These are phyloP conservation scores for Semicossyphus pulcher DNA, from an alignment of 2,113 vertebrate genomes.

Conservation along the genomic window DNA sequence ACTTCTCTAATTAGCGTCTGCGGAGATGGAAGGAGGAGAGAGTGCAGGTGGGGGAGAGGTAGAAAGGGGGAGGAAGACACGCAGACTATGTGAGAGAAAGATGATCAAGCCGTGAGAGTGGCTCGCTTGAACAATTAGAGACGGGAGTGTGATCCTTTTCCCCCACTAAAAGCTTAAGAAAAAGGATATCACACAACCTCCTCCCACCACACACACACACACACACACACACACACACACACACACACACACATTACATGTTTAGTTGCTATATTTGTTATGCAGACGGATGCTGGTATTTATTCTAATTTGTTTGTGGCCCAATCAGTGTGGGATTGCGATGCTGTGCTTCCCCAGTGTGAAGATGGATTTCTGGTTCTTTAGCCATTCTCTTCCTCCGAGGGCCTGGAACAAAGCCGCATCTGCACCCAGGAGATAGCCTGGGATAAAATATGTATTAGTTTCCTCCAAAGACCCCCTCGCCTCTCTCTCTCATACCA, in stretches of 20 bases:
- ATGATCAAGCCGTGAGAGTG: slow-evolving; percentile 66
- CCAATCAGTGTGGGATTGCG: slow-evolving; percentile 62
- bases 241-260: slow-evolving; percentile 13
- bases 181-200: slow-evolving; percentile 2
- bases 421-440: slow-evolving; percentile 75
- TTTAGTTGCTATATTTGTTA: slow-evolving; percentile 21
- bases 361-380: slow-evolving; percentile 69
- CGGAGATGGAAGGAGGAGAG: slow-evolving; percentile 46
- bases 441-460: slow-evolving; percentile 85
- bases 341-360: slow-evolving; percentile 51
- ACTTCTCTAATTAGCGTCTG: slow-evolving; percentile 81
- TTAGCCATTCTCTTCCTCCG: slow-evolving; percentile 47
- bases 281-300: slow-evolving; percentile 66
- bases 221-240: background rate
- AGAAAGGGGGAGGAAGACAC: slow-evolving; percentile 12
- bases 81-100: slow-evolving; percentile 46
- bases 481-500: slow-evolving; percentile 63
- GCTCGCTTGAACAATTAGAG: slow-evolving; percentile 55
- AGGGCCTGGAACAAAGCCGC: slow-evolving; percentile 62
- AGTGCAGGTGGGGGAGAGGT: slow-evolving; percentile 4
- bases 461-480: slow-evolving; percentile 64
- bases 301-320: slow-evolving; percentile 74
- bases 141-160: slow-evolving; percentile 28
- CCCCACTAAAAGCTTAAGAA: background rate
- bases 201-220: slow-evolving; percentile 1